Conservation (phyloP, 2,113 vertebrate species). For the Probosciger aterrimus region DNA sequence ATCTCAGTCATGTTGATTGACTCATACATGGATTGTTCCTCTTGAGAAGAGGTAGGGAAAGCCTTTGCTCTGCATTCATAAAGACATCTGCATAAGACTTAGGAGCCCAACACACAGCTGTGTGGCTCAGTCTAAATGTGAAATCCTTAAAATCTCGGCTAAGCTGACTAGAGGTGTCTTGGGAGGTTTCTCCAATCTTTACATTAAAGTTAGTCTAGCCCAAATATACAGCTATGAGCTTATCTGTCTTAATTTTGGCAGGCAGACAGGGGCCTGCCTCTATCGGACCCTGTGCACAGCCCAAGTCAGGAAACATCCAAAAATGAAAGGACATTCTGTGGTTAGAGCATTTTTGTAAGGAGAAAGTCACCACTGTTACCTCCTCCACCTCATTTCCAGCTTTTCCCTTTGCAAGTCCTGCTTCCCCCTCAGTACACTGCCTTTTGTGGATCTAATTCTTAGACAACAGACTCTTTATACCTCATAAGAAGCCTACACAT, state of each 20-base stretch:
- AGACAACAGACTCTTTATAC: not conserved
- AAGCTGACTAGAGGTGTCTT: not conserved
- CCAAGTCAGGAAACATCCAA: not conserved
- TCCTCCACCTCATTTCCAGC: not conserved
- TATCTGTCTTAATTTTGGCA: not conserved
- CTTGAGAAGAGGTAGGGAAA: not conserved
- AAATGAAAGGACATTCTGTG: not conserved
- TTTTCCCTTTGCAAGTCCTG: not conserved
- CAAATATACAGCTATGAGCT: not conserved
- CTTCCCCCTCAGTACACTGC: not conserved
- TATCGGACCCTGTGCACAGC: rapidly evolving
- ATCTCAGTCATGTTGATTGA: not conserved
- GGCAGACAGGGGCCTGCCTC: rapidly evolving
- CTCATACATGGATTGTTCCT: not conserved
- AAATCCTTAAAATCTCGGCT: not conserved
- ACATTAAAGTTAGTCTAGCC: not conserved
- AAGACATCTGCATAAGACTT: not conserved
- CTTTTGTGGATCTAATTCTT: not conserved
- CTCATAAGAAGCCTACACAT: not conserved
- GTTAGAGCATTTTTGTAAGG: not conserved
- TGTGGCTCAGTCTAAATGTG: not conserved
- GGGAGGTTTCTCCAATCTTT: not conserved
- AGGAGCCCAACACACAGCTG: not conserved
- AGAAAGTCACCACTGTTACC: rapidly evolving
- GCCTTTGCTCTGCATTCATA: not conserved